A percentile compares a stretch with the other conserved stretches of the same genome.
These are phyloP conservation scores for Pristionchus arcanus DNA, from an alignment of 2,888 invertebrate genomes.

Conservation along the genomic window DNA sequence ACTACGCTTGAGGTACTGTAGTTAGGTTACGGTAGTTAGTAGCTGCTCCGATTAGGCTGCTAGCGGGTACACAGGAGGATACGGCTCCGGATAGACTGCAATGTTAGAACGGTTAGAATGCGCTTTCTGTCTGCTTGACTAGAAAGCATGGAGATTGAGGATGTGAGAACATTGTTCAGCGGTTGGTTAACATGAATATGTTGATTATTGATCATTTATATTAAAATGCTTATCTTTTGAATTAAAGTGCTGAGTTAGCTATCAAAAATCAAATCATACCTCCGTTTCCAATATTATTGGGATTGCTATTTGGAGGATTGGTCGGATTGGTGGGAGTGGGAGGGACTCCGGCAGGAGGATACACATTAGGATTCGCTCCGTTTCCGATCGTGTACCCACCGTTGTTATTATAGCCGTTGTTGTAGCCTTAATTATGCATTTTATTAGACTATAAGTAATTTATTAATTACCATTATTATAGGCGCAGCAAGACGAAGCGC, in stretches of 20 bases:
- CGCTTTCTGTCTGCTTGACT: not conserved
- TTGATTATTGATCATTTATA: too few relatives aligned
- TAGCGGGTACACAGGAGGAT: not conserved
- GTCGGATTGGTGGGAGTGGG: not conserved
- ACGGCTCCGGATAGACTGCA: not conserved
- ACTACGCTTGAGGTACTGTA: not conserved
- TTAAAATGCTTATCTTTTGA: too few relatives aligned
- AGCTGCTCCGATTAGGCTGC: not conserved
- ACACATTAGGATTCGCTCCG: conserved; percentile 9
- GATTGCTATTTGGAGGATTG: not conserved
- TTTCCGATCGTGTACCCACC: not conserved
- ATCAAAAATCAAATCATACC: not conserved
- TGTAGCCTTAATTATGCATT: not conserved
- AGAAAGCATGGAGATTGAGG: too few relatives aligned
- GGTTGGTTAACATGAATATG: too few relatives aligned
- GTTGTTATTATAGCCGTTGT: not conserved
- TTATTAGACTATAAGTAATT: not conserved
- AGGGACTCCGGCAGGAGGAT: not conserved
- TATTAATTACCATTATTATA: conserved; percentile 16
- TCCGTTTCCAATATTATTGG: conserved; percentile 43
- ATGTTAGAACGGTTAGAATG: conserved; percentile 1
- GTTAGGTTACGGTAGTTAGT: conserved; percentile 8
- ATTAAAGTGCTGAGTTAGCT: not conserved
- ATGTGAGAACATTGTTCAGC: too few relatives aligned
- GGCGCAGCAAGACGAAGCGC: conserved; percentile 65